These are phyloP conservation scores for Tenodera sinensis DNA, from an alignment of 2,888 invertebrate species.

Conservation along the genomic window DNA sequence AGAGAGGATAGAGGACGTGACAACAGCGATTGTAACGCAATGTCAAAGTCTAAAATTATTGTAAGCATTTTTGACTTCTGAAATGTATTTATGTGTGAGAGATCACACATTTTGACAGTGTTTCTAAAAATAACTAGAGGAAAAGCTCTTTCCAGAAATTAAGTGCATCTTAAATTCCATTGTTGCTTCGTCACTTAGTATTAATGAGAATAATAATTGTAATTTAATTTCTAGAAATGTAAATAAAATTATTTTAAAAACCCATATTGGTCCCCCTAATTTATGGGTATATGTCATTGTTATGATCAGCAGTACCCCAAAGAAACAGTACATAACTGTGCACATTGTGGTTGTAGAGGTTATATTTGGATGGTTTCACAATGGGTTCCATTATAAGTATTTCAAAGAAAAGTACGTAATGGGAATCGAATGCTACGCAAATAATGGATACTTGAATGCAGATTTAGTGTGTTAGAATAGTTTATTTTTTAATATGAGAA, in stretches of 20 bases:
- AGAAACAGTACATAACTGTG: neutral
- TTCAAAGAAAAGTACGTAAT: neutral
- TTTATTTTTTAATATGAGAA: neutral
- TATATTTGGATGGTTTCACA: neutral
- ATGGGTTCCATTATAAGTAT: neutral
- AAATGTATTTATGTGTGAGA: neutral
- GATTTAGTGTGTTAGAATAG: neutral
- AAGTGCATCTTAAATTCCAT: constrained; percentile 19
- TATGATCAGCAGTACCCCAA: neutral
- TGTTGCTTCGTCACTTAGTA: constrained; percentile 32
- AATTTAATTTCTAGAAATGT: neutral
- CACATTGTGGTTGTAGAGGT: neutral
- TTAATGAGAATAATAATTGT: neutral
- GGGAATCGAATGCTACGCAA: neutral
- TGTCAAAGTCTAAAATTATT: constrained; percentile 46
- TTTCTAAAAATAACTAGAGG: neutral
- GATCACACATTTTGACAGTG: neutral
- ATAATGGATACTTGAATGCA: neutral
- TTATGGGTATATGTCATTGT: neutral
- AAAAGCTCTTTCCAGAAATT: neutral
- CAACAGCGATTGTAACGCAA: constrained; percentile 42
- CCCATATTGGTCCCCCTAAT: neutral
- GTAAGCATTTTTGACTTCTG: constrained; percentile 41
- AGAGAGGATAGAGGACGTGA: constrained; percentile 40
- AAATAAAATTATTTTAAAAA: neutral